Evolutionary conservation across 2,888 invertebrate species (phyloP).

Genomic region (Drosophila barbarae): DNA sequence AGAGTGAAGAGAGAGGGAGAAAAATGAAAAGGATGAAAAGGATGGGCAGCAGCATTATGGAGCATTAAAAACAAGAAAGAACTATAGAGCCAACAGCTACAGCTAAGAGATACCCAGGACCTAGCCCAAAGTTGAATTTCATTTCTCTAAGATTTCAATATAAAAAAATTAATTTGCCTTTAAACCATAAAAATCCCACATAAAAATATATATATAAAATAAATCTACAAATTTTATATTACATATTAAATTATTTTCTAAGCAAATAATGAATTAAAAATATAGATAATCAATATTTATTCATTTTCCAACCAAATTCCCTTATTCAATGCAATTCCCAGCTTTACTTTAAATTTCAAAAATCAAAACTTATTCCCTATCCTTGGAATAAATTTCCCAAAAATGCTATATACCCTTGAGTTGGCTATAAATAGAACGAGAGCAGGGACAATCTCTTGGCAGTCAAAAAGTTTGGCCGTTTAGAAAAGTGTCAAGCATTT

Average conservation of each 20-base stretch:
- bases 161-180: too few relatives aligned
- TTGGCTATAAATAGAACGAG: slow-evolving; percentile 5
- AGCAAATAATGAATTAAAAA: neutral
- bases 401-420: slow-evolving; percentile 8
- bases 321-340: neutral
- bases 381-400: neutral
- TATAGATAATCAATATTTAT: neutral
- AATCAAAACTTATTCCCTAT: neutral
- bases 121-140: too few relatives aligned
- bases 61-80: slow-evolving; percentile 57
- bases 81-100: neutral
- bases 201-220: neutral
- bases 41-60: slow-evolving; percentile 53
- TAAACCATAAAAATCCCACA: too few relatives aligned
- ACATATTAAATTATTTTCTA: neutral
- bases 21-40: slow-evolving; percentile 12
- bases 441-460: slow-evolving; percentile 55
- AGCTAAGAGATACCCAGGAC: neutral
- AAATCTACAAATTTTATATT: neutral
- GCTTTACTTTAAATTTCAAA: neutral
- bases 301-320: too few relatives aligned
- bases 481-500: slow-evolving; percentile 74
- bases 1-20: neutral
- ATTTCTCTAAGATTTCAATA: too few relatives aligned
- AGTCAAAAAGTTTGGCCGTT: slow-evolving; percentile 71